These are phyloP conservation scores for Brachylomia viminalis DNA, from an alignment of 2,888 invertebrate genomes.

Conservation along the genomic window DNA sequence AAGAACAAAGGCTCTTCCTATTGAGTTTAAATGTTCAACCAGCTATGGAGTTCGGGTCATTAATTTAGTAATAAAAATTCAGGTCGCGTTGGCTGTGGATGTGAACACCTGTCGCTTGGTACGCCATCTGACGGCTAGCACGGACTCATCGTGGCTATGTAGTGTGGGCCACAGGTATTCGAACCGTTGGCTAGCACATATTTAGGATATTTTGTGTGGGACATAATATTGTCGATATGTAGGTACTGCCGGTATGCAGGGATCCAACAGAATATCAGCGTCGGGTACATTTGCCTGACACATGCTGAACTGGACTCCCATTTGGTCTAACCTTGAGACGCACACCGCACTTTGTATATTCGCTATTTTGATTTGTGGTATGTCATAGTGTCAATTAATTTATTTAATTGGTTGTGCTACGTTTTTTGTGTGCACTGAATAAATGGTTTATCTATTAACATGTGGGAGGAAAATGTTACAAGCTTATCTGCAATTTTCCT, in stretches of 20 bases:
- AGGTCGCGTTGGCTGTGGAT: constrained; percentile 5
- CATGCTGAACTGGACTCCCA: too few species aligned
- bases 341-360: too few species aligned
- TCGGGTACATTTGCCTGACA: too few species aligned
- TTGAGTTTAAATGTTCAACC: constrained; percentile 2
- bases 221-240: not conserved
- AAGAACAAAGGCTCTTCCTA: constrained; percentile 24
- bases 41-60: not conserved
- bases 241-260: too few species aligned
- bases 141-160: not conserved
- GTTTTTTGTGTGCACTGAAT: too few species aligned
- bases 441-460: too few species aligned
- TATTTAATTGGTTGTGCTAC: too few species aligned
- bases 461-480: not conserved
- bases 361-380: too few species aligned
- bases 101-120: constrained; percentile 42
- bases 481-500: not conserved
- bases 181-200: not conserved
- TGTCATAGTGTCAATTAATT: too few species aligned
- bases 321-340: too few species aligned
- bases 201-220: too few species aligned
- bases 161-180: not conserved
- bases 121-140: constrained; percentile 7
- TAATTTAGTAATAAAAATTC: constrained; percentile 50
- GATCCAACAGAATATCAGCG: too few species aligned